Percentiles rank a stretch among this genome's conserved stretches.
phyloP scores from a whole-genome alignment of 2,797 vertebrate genomes.

The Paratrypauchen microcephalus region DNA sequence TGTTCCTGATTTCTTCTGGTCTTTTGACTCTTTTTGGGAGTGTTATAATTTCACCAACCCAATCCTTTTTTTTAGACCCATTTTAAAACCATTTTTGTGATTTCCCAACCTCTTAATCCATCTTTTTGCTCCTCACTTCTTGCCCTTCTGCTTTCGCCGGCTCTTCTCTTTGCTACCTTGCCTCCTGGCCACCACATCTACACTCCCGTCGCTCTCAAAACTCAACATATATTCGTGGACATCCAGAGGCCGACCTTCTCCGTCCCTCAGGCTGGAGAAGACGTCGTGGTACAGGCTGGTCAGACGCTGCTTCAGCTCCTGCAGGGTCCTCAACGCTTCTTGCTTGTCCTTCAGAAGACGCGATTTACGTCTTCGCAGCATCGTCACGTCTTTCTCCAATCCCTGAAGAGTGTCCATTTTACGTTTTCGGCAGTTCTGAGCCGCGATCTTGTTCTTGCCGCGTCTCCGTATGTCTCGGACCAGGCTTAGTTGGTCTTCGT shows the following conservation, averaged over 20 bases:
- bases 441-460: slow-evolving; percentile 97
- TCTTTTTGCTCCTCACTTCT: slow-evolving; percentile 77
- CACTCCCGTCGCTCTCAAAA: slow-evolving; percentile 76
- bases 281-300: slow-evolving; percentile 87
- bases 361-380: slow-evolving; percentile 80
- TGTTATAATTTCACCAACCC: neutral
- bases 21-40: neutral
- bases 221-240: slow-evolving; percentile 80
- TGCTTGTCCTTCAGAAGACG: slow-evolving; percentile 87
- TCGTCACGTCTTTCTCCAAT: slow-evolving; percentile 83
- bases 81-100: neutral
- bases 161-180: slow-evolving; percentile 64
- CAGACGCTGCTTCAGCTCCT: slow-evolving; percentile 87
- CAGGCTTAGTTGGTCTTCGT: slow-evolving; percentile 86
- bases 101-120: neutral
- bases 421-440: slow-evolving; percentile 92
- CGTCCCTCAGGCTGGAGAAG: slow-evolving; percentile 84
- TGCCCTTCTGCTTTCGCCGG: slow-evolving; percentile 83
- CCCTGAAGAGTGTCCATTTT: slow-evolving; percentile 87
- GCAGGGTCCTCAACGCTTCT: slow-evolving; percentile 83
- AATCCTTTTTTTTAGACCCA: neutral
- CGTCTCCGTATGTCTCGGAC: slow-evolving; percentile 91
- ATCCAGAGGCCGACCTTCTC: slow-evolving; percentile 83
- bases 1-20: neutral
- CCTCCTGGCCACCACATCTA: slow-evolving; percentile 76